Percentiles rank a stretch among this genome's conserved stretches.
phyloP scores from a whole-genome alignment of 2,113 vertebrate genomes.

The Telmatochromis bifrenatus region DNA sequence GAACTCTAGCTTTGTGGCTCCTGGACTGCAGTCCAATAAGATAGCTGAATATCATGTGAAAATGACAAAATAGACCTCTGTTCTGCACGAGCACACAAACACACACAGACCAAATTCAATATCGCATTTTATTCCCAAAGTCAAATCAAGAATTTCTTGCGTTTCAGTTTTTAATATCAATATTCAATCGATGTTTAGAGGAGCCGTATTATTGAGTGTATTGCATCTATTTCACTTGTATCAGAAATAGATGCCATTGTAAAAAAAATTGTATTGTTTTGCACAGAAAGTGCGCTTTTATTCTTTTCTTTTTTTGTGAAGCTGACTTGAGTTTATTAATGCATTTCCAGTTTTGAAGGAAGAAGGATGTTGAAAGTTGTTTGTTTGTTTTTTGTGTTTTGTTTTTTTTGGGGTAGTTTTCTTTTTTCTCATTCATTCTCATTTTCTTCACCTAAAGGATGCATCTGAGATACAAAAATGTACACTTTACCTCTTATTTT shows the following conservation, averaged over 20 bases:
- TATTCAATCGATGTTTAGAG: neutral
- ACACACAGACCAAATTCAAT: neutral
- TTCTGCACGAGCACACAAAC: neutral
- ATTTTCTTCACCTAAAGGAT: neutral
- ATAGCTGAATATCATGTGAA: neutral
- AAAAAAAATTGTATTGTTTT: slow-evolving; percentile 53
- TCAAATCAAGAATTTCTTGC: neutral
- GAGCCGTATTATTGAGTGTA: neutral
- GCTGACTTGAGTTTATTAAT: neutral
- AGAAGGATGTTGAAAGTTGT: neutral
- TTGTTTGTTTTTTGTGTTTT: slow-evolving; percentile 1
- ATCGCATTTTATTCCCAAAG: neutral
- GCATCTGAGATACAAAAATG: neutral
- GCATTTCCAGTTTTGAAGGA: neutral
- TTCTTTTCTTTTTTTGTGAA: slow-evolving; percentile 5
- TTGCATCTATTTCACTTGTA: slow-evolving; percentile 47
- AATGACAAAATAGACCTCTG: neutral
- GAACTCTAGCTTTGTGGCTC: neutral
- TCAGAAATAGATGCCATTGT: slow-evolving; percentile 42
- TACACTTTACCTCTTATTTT: neutral
- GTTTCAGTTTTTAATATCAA: neutral
- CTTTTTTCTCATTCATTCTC: neutral
- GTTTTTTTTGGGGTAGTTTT: neutral
- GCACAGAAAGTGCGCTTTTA: slow-evolving; percentile 39
- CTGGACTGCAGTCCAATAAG: neutral